Evolutionary conservation across 2,888 invertebrate species (phyloP), one percentile per base, ranked within the genome.

Genomic region (Neoscelio sp.): DNA sequence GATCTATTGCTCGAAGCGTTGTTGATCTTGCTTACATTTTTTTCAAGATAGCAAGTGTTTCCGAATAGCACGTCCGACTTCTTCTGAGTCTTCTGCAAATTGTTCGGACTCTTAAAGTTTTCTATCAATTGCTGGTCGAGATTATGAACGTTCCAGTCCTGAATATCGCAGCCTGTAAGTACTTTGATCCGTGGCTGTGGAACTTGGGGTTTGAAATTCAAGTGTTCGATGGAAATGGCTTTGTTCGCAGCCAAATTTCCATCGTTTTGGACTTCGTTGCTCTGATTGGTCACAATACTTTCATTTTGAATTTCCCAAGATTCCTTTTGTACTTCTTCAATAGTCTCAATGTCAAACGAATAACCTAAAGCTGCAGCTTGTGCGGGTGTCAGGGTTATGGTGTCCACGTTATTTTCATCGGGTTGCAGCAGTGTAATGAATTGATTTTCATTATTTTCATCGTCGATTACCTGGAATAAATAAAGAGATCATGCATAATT

Each of bases 331-430:
- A 82, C 82, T 30, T 87, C 83, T 4, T 58, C 78, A 1, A 80
- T 15, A 4, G 80, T 64, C 42, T 87, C 87, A 48, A 89, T 85
- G 73, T 87, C 87, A 56, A 90, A 89, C 73, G 87, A 87, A 84
- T 90, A 83, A 50, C 90, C 90, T 67, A 91, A 82, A 23, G 89
- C 90, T 1, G 87, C 86, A 0, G 90, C 90, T 78, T 90, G 90
- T 52, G 86, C 90, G 0, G 87, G 86, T 1, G 90, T 90, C 6
- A 91, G 70, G 7, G 89, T 89, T 75, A 91, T 89, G 1, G 90
- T 87, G 44, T 89, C 88, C 0, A 88, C 82, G 50, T 87, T 86
- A 23, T 83, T 84, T 2, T 85, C 85, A 28, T 88, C 84, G 80
- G 87, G 85, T 15, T 87, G 87, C 33, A 89, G 81, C 70, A 88